Evolutionary conservation across 2,888 invertebrate species (phyloP), one percentile per base, ranked within the genome.

Genomic region (Amphipoea lucens): DNA sequence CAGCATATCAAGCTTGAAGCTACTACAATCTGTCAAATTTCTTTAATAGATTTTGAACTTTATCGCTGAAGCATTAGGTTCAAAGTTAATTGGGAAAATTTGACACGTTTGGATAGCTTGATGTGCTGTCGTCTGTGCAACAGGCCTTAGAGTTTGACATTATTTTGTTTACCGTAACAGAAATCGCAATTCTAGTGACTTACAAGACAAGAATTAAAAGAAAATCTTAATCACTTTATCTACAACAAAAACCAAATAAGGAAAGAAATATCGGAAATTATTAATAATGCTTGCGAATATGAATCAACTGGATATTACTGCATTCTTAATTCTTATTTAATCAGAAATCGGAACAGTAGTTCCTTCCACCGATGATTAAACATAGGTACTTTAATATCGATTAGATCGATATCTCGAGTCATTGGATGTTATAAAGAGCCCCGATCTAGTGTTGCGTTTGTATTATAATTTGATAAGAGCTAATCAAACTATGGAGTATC

Each of bases 401-500:
- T 91, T 83, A 91, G 90, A 91, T 91, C 36, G 20, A 72, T 76
- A 88, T 89, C 86, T 80, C 69, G 40, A 70, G 74, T 76, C 67
- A 78, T 75, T 84, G 74, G 73, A 65, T 87, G 74, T 84, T 60
- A 60, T 69, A 76, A 74, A 78, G 76, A 76, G 65, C 48, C n/a
- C 29, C 62, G 74, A 75, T 83, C 70, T 82, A 63, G 17, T 66
- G 74, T 74, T 65, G 70, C 42, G 36, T 54, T 68, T 29, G 71
- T 75, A 72, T 66, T 79, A 87, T 87, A 77, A 87, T 84, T 84
- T 67, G 84, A 87, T 87, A 77, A 87, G 68, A 72, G 65, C n/a
- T 81, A 80, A 75, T 85, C 81, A 77, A 66, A 48, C 66, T 68
- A 36, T 60, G 57, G 23, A 68, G 60, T 79, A 68, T 71, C 68